phyloP scores from a whole-genome alignment of 1,140 invertebrate genomes.

The Danaus plexippus region DNA sequence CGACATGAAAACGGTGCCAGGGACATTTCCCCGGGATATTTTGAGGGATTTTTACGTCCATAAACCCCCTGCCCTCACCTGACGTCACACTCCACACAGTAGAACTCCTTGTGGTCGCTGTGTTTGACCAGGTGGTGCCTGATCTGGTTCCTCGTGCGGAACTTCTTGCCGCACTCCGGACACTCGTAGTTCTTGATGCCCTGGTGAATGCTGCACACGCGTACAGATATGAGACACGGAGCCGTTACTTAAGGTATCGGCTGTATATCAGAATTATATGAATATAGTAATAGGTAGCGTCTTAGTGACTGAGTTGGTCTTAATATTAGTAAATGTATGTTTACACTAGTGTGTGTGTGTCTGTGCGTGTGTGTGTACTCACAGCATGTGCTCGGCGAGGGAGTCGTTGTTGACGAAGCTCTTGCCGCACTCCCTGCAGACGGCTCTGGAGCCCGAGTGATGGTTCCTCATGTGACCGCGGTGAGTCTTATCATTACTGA shows the following conservation, averaged over 20 bases:
- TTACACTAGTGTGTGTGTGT: too few species aligned
- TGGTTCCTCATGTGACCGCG: conserved; percentile 55
- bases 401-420: conserved; percentile 57
- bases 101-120: conserved; percentile 42
- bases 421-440: conserved; percentile 54
- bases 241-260: too few species aligned
- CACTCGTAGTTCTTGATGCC: conserved; percentile 59
- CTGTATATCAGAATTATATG: too few species aligned
- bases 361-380: conserved; percentile 22
- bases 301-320: too few species aligned
- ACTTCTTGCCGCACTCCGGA: conserved; percentile 36
- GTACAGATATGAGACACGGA: too few species aligned
- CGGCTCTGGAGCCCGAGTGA: conserved; percentile 38
- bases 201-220: conserved; percentile 41
- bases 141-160: conserved; percentile 51
- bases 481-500: conserved; percentile 53
- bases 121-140: conserved; percentile 53
- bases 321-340: too few species aligned
- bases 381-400: conserved; percentile 49
- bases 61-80: conserved; percentile 26
- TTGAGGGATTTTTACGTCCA: too few species aligned
- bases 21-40: too few species aligned
- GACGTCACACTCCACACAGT: conserved; percentile 62
- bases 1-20: too few species aligned
- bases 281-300: too few species aligned